Evolutionary conservation across 1,140 invertebrate species (phyloP).

Genomic region (Mamestra configurata): DNA sequence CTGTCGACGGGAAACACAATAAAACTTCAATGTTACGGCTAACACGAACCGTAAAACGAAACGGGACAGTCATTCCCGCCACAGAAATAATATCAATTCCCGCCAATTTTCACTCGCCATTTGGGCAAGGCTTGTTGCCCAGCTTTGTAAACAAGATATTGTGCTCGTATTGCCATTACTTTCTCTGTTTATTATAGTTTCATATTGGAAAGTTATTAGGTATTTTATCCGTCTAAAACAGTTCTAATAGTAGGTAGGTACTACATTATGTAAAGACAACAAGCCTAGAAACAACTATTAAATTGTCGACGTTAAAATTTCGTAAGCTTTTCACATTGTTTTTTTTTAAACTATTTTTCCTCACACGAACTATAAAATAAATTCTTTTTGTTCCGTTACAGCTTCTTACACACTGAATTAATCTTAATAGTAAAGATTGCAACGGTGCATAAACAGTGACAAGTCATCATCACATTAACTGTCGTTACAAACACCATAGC

Average conservation of each 20-base stretch:
- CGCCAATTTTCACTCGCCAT: constrained; percentile 44
- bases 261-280: too few species aligned
- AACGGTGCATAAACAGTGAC: background rate
- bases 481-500: constrained; percentile 1
- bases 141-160: background rate
- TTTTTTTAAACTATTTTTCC: too few species aligned
- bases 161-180: background rate
- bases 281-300: too few species aligned
- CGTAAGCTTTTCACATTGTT: too few species aligned
- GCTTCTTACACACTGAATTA: background rate
- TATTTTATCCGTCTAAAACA: too few species aligned
- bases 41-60: constrained; percentile 60
- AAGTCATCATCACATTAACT: background rate
- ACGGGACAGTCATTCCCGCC: constrained; percentile 61
- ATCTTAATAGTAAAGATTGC: background rate
- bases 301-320: too few species aligned
- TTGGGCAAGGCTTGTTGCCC: background rate
- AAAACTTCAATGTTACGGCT: constrained; percentile 63
- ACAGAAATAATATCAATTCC: constrained; percentile 51
- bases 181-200: too few species aligned
- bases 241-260: too few species aligned
- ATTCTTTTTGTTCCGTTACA: background rate
- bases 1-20: constrained; percentile 56
- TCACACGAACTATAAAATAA: too few species aligned
- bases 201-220: too few species aligned